Base-by-base conservation (phyloP, 2,888 invertebrate genomes). In the Trissonchulus latispiculum region DNA sequence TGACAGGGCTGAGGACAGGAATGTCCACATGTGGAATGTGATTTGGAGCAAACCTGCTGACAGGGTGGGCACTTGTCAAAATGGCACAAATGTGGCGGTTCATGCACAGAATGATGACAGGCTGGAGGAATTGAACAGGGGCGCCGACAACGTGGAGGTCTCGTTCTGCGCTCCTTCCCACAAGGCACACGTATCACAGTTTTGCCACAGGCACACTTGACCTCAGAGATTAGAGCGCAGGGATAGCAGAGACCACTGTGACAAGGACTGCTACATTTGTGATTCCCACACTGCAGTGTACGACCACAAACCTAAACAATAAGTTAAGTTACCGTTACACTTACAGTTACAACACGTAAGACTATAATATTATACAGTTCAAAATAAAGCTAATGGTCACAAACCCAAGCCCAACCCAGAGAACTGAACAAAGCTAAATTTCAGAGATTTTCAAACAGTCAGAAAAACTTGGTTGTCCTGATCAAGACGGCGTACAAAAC, bases 41-140 rank as follows among this genome's bases (percentile, higher is more conserved):
- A 32, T 36, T 33, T 36, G 83, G 93, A 93, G 81, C 93, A 94
- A n/a, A 85, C 82, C 0, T 91, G 90, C 75, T 86, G 87, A 81
- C 95, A 95, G 0, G 90, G 89, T 0, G 93, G 91, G 81, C 93
- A 94, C 37, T 89, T 88, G 0, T 90, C 90, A 79, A 90, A 90
- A 82, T 94, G 93, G 80, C 93, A 94, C 70, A 85, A 86, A 83
- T 93, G 93, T n/a, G n/a, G n/a, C 28, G 87, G 87, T 77, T 90
- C 89, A 74, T 90, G 88, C 75, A 87, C 86, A 1, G 86, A 81
- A 83, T 95, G 95, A 78, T 93, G 91, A 84, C 95, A 95, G 81
- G 90, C 90, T 1, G 92, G 89, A 48, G 90, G 89, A 68, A 89
- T 87, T 79, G 90, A 85, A 77, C 94, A 95, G 0, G 85, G 85